phyloP scores from a whole-genome alignment of 2,113 vertebrate species.

The Procavia capensis region DNA sequence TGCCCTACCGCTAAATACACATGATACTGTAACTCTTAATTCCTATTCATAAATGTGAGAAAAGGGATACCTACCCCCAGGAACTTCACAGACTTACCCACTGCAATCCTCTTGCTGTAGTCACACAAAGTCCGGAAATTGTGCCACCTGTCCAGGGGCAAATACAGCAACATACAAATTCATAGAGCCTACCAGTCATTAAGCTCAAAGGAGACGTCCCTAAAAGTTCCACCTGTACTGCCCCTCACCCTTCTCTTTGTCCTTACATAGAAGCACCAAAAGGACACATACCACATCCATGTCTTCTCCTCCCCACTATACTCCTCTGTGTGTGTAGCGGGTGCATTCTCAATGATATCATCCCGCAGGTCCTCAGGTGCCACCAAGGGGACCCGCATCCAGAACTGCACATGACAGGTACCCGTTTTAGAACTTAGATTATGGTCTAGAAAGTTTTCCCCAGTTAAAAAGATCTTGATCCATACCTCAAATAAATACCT shows the following conservation, averaged over 20 bases:
- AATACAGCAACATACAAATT: constrained; percentile 42
- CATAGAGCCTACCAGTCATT: not conserved
- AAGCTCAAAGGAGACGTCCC: not conserved
- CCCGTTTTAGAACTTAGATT: not conserved
- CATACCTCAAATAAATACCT: constrained; percentile 1
- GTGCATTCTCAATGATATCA: constrained; percentile 92
- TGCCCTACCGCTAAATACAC: not conserved
- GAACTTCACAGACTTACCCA: constrained; percentile 88
- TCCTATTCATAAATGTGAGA: constrained; percentile 2
- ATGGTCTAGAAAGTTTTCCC: constrained; percentile 5
- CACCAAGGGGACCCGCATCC: constrained; percentile 93
- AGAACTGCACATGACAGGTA: constrained; percentile 88
- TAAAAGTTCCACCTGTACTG: not conserved
- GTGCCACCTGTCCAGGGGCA: constrained; percentile 91
- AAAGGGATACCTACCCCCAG: not conserved
- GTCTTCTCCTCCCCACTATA: constrained; percentile 92
- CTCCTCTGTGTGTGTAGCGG: constrained; percentile 79
- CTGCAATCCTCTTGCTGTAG: constrained; percentile 95
- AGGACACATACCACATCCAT: constrained; percentile 88
- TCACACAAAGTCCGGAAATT: constrained; percentile 95
- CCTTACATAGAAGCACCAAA: not conserved
- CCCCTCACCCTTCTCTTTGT: not conserved
- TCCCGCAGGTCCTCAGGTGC: constrained; percentile 91
- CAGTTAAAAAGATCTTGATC: constrained; percentile 42
- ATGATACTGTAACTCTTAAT: not conserved